Base-by-base conservation (phyloP, 2,888 invertebrate genomes). In the Hemicrepidius hirtus region DNA sequence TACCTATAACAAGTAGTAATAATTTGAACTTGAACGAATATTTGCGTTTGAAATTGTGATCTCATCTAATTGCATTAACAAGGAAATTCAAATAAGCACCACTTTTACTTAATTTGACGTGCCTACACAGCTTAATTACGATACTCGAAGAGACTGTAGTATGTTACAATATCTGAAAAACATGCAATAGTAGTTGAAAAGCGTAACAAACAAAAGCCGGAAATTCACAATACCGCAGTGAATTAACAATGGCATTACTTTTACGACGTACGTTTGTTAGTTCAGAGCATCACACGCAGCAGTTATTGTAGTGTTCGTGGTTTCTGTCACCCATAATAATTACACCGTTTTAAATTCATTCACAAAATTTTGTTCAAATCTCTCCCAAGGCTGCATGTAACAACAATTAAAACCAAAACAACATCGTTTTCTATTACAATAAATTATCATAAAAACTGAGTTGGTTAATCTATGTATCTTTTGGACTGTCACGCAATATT, bases 141-240 rank as follows among this genome's bases (percentile, higher is more conserved):
- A 32, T 9, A 32, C 4, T 32, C 32, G 32, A 32, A 32, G 32
- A 1, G 5, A 32, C 32, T 32, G 32, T 32, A 9, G 32, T 32
- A 9, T 5, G 32, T 5, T 32, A 5, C 32, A 21, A 49, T 20
- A 21, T 21, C 21, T 20, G 12, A 49, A 20, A 46, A 20, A 21
- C 21, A 12, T 49, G 18, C 44, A 44, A 9, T 13, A 49, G 18
- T 9, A 49, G 49, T 21, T 12, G 18, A 49, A 49, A 12, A 49
- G 20, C 18, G 49, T 49, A 49, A 49, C 49, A 12, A 21, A 44
- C 44, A 44, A 49, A 49, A 49, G 21, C 49, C 49, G 49, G 49
- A 49, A 49, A 49, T 49, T 49, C 49, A 21, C 49, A 49, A 21
- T 21, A 49, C 18, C 12, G 49, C n/a, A 49, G 18, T 44, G 44